Base-by-base conservation (phyloP, 1,140 invertebrate species). In the Tachypleus tridentatus region DNA sequence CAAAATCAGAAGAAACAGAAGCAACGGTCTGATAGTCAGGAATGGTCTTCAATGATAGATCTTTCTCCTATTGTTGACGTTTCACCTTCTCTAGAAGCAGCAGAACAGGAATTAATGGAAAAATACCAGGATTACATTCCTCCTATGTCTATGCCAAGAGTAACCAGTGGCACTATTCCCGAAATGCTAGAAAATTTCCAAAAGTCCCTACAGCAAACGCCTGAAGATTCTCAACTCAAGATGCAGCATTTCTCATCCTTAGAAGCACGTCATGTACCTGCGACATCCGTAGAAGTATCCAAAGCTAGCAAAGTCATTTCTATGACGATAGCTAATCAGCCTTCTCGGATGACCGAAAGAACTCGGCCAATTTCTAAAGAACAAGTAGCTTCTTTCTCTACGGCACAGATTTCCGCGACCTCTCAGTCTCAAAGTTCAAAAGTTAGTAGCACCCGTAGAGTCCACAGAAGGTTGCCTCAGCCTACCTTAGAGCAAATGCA, bases 141-240 rank as follows among this genome's bases (percentile, higher is more conserved):
- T 47, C 11, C 61, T 11, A 61, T 58, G 29, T 47, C 29, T 58
- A 68, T 72, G 48, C 71, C 71, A 7, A 56, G 72, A 10, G 72
- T 70, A 8, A 69, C 66, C 4, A 70, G 68, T 49, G 74, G 73
- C 58, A 77, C 77, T 53, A 79, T 82, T 49, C 79, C 77, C 69
- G 79, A 78, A 48, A 80, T 82, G 76, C 67, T 82, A 56, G 80
- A 79, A 29, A 80, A 82, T 68, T 82, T 82, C 70, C 81, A 80
- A 67, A 71, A 71, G 60, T 29, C 29, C 29, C 2, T 29, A 29
- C 29, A 29, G 29, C 29, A 29, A 29, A 29, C 29, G 0, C 2
- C 2, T 29, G 29, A 29, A 29, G 29, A 29, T 29, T 29, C 29
- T 29, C 29, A 29, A 2, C 29, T 29, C 29, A 29, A 29, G 2